Conservation (phyloP, 2,797 vertebrate species). For the Sebastes matsubarae region DNA sequence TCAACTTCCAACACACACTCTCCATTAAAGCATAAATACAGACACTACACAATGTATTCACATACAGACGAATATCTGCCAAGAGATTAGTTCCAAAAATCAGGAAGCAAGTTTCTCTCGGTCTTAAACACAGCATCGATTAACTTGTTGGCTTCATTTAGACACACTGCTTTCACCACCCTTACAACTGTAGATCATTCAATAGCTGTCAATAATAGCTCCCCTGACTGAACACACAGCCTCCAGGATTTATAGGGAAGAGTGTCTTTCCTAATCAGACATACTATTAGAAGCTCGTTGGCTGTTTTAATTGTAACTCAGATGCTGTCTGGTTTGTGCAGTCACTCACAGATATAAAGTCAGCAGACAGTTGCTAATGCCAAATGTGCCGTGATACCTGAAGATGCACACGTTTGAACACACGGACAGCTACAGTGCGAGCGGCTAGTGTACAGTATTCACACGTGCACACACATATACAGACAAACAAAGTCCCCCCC, state of each 20-base stretch:
- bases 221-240: conserved; percentile 70
- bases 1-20: neutral
- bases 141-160: conserved; percentile 75
- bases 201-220: conserved; percentile 75
- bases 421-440: neutral
- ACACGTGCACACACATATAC: conserved; percentile 6
- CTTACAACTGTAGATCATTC: conserved; percentile 77
- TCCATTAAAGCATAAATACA: conserved; percentile 15
- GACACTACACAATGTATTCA: conserved; percentile 6
- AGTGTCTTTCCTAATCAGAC: conserved; percentile 67
- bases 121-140: conserved; percentile 72
- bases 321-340: conserved; percentile 46
- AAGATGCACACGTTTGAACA: conserved; percentile 19
- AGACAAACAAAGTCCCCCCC: conserved; percentile 22
- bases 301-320: conserved; percentile 61
- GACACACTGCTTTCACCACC: conserved; percentile 72
- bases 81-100: conserved; percentile 42
- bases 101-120: conserved; percentile 52
- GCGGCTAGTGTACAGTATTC: neutral
- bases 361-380: conserved; percentile 13
- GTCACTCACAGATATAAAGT: conserved; percentile 36
- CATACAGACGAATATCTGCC: conserved; percentile 26
- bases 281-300: conserved; percentile 57
- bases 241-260: conserved; percentile 53
- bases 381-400: conserved; percentile 4